These are phyloP conservation scores for Sardina pilchardus DNA, from an alignment of 2,113 vertebrate genomes.

Conservation along the genomic window DNA sequence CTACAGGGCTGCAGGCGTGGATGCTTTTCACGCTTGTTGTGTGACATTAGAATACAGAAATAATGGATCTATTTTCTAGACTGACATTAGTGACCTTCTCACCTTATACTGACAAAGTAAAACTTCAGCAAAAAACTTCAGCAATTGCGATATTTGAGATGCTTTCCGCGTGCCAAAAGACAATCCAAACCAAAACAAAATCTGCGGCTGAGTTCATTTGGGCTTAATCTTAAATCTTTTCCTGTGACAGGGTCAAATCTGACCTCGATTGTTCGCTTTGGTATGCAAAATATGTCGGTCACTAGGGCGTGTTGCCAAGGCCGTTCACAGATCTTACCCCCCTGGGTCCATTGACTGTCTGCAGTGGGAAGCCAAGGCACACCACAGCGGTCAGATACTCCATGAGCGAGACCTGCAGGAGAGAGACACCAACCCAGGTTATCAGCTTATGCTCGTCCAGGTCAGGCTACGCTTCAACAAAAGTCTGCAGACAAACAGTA, in stretches of 20 bases:
- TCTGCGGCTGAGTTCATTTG: neutral
- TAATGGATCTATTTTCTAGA: neutral
- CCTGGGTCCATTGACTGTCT: slow-evolving; percentile 87
- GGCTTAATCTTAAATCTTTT: neutral
- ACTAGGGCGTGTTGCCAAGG: neutral
- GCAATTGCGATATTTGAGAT: neutral
- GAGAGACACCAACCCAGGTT: neutral
- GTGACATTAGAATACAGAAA: too few species aligned
- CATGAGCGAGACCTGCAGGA: slow-evolving; percentile 87
- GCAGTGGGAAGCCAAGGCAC: slow-evolving; percentile 92
- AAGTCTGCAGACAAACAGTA: too few species aligned
- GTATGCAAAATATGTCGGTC: neutral
- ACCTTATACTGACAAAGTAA: neutral
- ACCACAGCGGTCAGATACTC: slow-evolving; percentile 92
- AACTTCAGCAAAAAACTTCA: neutral
- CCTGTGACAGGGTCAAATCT: neutral
- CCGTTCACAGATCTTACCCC: slow-evolving; percentile 78
- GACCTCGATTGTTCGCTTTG: neutral
- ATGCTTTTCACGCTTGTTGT: neutral
- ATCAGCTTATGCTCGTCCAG: neutral
- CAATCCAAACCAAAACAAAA: neutral
- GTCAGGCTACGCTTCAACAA: neutral
- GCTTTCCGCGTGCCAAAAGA: neutral
- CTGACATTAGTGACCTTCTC: neutral
- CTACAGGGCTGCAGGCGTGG: neutral